Evolutionary conservation across 2,888 invertebrate genomes (phyloP), one percentile per base, ranked within the genome.

Genomic region (Desoria tigrina): DNA sequence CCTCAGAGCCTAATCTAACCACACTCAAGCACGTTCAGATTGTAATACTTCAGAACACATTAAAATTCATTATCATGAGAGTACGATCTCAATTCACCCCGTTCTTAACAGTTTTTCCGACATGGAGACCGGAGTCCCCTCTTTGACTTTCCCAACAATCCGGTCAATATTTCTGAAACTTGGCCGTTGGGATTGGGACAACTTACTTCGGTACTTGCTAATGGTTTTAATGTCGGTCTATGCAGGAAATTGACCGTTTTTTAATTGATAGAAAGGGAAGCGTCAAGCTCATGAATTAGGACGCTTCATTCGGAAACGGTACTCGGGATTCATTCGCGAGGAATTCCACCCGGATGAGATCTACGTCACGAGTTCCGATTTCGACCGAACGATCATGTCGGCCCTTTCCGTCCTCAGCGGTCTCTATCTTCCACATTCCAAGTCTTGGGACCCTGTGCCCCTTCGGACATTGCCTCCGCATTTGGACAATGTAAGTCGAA

Each of bases 351-450:
- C 56, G 9, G 21, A 42, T 23, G 56, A 57, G 11, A 39, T 42
- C 6, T 76, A 77, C 62, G 78, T 83, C 2, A 71, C 79, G 11
- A 92, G 92, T 78, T 93, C 93, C 74, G 90, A 90, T 77, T 84
- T 86, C 63, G 90, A 93, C 69, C 85, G 94, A 61, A 92, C 93
- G 77, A 81, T 92, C 74, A 90, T 91, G 89, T 93, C 92, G 78
- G 94, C 91, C 0, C 87, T 90, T 78, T 83, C 87, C 32, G 83
- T 93, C 68, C 82, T 92, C 39, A 90, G 92, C 0, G 94, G 91
- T 0, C 80, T 92, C 56, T 92, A 85, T 79, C 88, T 87, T 1
- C 88, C 89, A 0, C 79, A 81, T 21, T 3, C 9, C 6, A n/a
- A 55, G 16, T n/a, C 6, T n/a, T 27, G 55, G 80, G 80, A 80